Evolutionary conservation across 2,888 invertebrate genomes (phyloP).

Genomic region (Nezara viridula): DNA sequence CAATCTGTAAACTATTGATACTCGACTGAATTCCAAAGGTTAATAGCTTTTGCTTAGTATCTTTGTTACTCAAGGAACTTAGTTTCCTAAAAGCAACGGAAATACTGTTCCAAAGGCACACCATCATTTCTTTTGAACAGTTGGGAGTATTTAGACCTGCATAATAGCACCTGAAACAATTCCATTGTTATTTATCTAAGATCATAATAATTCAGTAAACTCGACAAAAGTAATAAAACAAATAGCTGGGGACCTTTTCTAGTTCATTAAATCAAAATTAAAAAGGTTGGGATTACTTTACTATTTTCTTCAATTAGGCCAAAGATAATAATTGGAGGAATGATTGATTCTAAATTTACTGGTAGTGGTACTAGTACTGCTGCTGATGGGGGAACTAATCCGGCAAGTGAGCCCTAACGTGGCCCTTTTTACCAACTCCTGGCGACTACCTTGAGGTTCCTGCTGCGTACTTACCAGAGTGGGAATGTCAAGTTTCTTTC

Average conservation of each 20-base stretch:
- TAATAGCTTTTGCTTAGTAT: neutral
- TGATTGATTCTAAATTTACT: no score
- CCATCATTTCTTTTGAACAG: conserved; percentile 43
- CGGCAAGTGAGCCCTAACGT: no score
- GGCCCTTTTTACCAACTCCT: no score
- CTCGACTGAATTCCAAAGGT: neutral
- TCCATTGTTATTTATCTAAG: neutral
- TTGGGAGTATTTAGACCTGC: neutral
- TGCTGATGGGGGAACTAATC: no score
- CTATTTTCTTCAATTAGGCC: neutral
- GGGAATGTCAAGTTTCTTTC: no score
- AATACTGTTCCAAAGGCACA: conserved; percentile 51
- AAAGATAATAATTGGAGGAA: neutral
- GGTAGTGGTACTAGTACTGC: no score
- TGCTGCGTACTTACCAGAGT: no score
- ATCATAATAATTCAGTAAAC: neutral
- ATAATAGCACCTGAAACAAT: conserved; percentile 50
- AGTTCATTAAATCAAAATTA: neutral
- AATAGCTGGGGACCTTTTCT: neutral
- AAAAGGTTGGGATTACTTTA: neutral
- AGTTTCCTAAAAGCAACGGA: conserved; percentile 36
- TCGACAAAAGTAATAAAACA: neutral
- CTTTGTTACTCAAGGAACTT: neutral
- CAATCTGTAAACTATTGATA: conserved; percentile 10
- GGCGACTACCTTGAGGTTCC: no score